Evolutionary conservation across 53 echinoderm and acorn worm species (phyloP), one percentile per base, ranked within the genome.

Genomic region (Mesocentrotus franciscanus): DNA sequence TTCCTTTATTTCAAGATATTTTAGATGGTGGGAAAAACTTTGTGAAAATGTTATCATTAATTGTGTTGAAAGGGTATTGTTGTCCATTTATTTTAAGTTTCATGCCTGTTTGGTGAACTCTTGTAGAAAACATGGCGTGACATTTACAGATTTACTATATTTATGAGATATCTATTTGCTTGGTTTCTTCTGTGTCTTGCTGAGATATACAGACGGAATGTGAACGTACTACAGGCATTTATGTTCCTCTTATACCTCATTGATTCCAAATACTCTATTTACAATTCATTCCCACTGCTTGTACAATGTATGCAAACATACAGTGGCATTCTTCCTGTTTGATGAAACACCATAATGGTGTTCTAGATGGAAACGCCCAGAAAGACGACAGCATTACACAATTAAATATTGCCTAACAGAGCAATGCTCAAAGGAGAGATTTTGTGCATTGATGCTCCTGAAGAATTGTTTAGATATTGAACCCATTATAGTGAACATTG

Each of bases 291-390:
- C 32, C 32, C 74, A 74, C 74, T 30, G 29, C 74, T 74, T 32
- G 74, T 49, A 49, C 49, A 49, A 4, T 49, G 49, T 42, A 20
- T 81, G 76, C 30, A 30, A 76, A 76, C 29, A 76, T 15, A 33
- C 17, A 81, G 42, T 42, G 9, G 34, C 9, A 18, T 42, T 42
- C 20, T 81, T 81, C 12, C 5, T 42, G 42, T 16, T 81, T 33
- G 22, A 12, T 33, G 22, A 12, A 42, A 39, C 42, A 81, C 42
- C 8, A 42, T 81, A 18, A 81, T 39, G 17, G 11, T 33, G 4
- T n/a, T 17, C 42, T 81, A 18, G 79, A 30, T 39, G 81, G 81
- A 16, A 81, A 81, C 81, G 81, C 81, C 81, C 81, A 81, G 42
- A 81, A 81, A 39, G 81, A 81, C 20, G 42, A 36, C 76, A 76